Percentiles rank a stretch among this genome's conserved stretches.
Evolutionary conservation across 2,888 invertebrate genomes (phyloP).

Genomic region (Buathra laborator): DNA sequence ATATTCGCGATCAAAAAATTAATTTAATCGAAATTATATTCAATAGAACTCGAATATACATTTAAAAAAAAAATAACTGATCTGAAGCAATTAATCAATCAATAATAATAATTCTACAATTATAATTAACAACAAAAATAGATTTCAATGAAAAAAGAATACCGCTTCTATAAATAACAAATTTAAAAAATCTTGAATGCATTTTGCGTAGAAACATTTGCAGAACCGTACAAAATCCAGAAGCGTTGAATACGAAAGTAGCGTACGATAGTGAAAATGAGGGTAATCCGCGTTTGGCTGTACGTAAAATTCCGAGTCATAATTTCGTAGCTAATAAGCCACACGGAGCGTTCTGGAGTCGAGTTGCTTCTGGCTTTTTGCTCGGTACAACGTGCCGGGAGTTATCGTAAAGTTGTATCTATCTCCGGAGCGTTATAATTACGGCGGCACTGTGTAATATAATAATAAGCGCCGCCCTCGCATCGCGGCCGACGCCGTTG

Average conservation of each 20-base stretch:
- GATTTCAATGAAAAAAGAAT: too few species aligned
- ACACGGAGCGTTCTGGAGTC: background rate
- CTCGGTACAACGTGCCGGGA: background rate
- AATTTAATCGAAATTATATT: background rate
- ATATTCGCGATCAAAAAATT: background rate
- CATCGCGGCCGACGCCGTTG: slow-evolving; percentile 19
- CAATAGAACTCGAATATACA: too few species aligned
- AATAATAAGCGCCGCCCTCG: slow-evolving; percentile 62
- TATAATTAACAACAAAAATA: background rate
- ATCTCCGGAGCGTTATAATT: slow-evolving; percentile 47
- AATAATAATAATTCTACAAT: background rate
- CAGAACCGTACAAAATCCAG: too few species aligned
- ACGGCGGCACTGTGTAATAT: slow-evolving; percentile 23
- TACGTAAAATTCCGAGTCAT: background rate
- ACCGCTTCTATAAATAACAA: too few species aligned
- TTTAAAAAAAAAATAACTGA: too few species aligned
- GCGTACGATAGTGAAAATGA: too few species aligned
- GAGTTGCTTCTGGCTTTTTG: background rate
- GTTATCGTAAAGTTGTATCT: slow-evolving; percentile 62
- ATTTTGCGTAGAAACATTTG: too few species aligned
- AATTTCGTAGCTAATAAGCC: background rate
- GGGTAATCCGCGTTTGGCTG: too few species aligned
- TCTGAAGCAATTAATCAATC: too few species aligned
- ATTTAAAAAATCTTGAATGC: too few species aligned
- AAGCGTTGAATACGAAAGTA: too few species aligned